Base-by-base conservation (phyloP, 2,888 invertebrate genomes). In the Gisinianus flammeolus region DNA sequence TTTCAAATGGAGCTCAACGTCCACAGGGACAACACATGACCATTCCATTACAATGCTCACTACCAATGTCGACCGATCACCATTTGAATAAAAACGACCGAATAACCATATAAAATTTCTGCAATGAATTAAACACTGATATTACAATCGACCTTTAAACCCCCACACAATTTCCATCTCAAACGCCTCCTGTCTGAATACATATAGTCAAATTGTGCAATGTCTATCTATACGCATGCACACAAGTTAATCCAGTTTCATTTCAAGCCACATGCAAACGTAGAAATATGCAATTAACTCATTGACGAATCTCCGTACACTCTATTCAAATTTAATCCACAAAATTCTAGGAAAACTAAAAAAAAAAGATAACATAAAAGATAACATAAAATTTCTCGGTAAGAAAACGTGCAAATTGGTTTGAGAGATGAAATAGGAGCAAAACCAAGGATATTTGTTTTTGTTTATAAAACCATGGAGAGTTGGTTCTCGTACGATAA, bases 31-130 rank as follows among this genome's bases (percentile, higher is more conserved):
- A 28, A 44, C 73, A 58, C 31, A 58, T 56, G 72, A 72, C 58
- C 72, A 72, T 72, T 72, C 72, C 44, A 74, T 74, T 74, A 74
- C 73, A 74, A 73, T 73, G 35, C 73, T 73, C 58, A 22, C 62
- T 35, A 35, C 62, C 73, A 28, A 26, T 62, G 73, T 19, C 44
- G 8, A 35, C 10, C 10, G 35, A 26, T 64, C 73, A 64, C 64
- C 28, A 31, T 74, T 28, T 28, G 73, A 74, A 74, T 74, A 74
- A 74, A 74, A 74, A 74, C 44, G 73, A 64, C 64, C 19, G 62
- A 33, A 33, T 44, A 56, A 72, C 35, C 68, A n/a, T 24, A 44
- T 12, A 68, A 22, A 67, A 33, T n/a, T 67, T 67, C 12, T 28
- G 62, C 62, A 28, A 62, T 26, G 62, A 62, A 62, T 28, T 62